Evolutionary conservation across 2,888 invertebrate genomes (phyloP), one percentile per base, ranked within the genome.

Genomic region (Adelognathus sp.): DNA sequence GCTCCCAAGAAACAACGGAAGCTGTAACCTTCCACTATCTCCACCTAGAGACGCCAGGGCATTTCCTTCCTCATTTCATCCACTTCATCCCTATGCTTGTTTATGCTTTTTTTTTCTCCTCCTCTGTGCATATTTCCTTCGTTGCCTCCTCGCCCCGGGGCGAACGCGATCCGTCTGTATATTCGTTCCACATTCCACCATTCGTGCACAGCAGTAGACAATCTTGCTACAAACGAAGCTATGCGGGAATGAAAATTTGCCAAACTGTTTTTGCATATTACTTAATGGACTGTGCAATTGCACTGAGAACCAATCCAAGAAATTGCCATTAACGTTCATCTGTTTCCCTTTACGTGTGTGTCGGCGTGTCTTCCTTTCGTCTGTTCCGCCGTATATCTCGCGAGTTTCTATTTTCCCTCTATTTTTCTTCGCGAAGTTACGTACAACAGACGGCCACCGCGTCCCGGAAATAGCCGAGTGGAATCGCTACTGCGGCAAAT

Each of bases 261-360:
- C 58, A 64, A 72, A 21, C 74, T 44, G 54, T 74, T 70, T 77
- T 80, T 80, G 79, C 73, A 83, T 82, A 82, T 80, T 78, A 81
- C 77, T 84, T 83, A 81, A 82, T 85, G 79, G 78, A 81, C 80
- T 83, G 79, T 61, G 76, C 79, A 82, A 82, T 85, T 85, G 77
- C 82, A 74, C 75, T 74, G 70, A 79, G 78, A 83, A 83, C 70
- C 81, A 84, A 85, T 85, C 82, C 81, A 79, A 76, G 74, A 72
- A 74, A 67, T 52, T 50, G 60, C 71, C 64, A 69, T 76, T 76
- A 80, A 63, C 54, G 56, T 67, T 41, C 33, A 14, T 36, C 44
- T 44, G 36, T 73, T 64, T 56, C 44, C 4, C 44, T 44, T 36
- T 33, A 3, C 46, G 54, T 14, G 24, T 44, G 16, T 16, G 21